Conservation (phyloP, 2,888 invertebrate species). For the Platycnemis pennipes region DNA sequence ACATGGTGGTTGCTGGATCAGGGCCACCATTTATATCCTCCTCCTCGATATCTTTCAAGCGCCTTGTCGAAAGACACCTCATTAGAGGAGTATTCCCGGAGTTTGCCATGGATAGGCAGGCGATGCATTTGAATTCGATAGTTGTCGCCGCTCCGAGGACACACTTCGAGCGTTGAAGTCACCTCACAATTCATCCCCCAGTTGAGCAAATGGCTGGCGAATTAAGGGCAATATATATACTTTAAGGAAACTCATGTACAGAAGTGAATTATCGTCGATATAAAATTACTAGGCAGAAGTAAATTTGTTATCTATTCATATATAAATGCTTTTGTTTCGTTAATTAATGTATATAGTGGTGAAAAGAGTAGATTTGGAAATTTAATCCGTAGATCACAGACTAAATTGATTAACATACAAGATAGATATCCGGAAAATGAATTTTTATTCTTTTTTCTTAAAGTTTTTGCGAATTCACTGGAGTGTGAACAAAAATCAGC, state of each 20-base stretch:
- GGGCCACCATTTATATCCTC: constrained; percentile 2
- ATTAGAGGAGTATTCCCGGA: constrained; percentile 25
- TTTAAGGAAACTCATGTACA: neutral
- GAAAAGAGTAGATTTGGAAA: no score
- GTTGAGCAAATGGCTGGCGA: neutral
- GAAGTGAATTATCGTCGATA: neutral
- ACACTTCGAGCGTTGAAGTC: constrained; percentile 39
- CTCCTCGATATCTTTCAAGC: neutral
- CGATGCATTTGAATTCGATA: constrained; percentile 36
- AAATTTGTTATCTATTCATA: neutral
- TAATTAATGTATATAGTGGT: no score
- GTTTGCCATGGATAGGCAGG: neutral
- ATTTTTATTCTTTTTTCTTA: no score
- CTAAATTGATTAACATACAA: no score
- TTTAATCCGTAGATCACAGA: no score
- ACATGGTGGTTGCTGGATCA: neutral
- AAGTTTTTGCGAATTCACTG: no score
- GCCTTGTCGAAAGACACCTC: constrained; percentile 36
- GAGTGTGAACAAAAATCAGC: no score
- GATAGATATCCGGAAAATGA: no score
- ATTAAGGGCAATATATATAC: neutral
- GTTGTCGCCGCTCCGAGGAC: neutral
- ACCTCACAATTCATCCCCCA: neutral
- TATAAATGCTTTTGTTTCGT: neutral
- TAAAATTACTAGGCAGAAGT: neutral